Percentiles rank a stretch among this genome's conserved stretches.
Evolutionary conservation across 2,888 invertebrate species (phyloP).

Genomic region (Cynaeus angustus): DNA sequence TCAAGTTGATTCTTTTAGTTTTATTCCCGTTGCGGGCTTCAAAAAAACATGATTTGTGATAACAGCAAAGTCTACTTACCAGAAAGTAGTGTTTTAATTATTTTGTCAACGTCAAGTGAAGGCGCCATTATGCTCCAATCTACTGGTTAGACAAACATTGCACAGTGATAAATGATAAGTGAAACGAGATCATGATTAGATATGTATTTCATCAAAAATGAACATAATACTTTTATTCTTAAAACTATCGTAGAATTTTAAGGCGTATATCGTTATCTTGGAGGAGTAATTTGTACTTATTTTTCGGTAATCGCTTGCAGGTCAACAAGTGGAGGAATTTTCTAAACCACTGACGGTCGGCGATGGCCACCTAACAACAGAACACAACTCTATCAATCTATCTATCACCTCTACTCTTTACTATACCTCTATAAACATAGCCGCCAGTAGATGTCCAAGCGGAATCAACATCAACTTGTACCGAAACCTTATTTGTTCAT

Average conservation of each 20-base stretch:
- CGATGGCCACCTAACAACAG: constrained; percentile 58
- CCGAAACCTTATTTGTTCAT: constrained; percentile 72
- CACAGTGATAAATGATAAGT: constrained; percentile 27
- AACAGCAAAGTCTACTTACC: constrained; percentile 52
- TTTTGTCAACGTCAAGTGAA: constrained; percentile 56
- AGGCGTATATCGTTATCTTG: constrained; percentile 49
- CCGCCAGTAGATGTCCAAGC: constrained; percentile 74
- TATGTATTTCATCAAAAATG: constrained; percentile 27
- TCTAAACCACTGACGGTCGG: constrained; percentile 65
- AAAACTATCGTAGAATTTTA: constrained; percentile 6
- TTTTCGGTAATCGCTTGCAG: constrained; percentile 65
- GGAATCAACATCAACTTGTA: constrained; percentile 76
- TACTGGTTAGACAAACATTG: not conserved
- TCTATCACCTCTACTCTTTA: not conserved
- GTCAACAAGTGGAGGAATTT: constrained; percentile 62
- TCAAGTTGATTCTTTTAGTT: constrained; percentile 57
- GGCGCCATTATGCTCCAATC: constrained; percentile 31
- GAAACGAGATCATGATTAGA: constrained; percentile 21
- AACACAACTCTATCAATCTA: too few relatives aligned
- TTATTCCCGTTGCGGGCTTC: constrained; percentile 52
- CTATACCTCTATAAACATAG: constrained; percentile 78
- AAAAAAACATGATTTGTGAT: not conserved
- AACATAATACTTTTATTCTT: constrained; percentile 31
- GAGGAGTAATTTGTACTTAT: constrained; percentile 65
- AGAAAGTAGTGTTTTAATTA: constrained; percentile 57